Evolutionary conservation across 2,888 invertebrate genomes (phyloP), one percentile per base, ranked within the genome.

Genomic region (Pocota personata): DNA sequence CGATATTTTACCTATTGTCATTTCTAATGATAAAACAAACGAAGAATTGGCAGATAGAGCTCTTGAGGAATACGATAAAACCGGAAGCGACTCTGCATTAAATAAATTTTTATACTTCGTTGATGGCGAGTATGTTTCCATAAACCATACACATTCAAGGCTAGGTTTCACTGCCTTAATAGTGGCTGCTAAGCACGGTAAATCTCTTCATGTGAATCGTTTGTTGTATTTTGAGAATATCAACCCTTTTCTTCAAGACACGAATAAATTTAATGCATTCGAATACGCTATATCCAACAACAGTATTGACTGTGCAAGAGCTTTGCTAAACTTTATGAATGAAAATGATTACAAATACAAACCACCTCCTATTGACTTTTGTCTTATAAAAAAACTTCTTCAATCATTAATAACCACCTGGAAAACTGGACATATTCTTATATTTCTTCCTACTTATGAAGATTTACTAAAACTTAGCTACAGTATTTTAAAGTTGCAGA

Each of bases 391-490:
- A 1, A 83, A 80, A 69, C 55, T 84, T 30, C 57, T 86, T 19
- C 57, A 76, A 16, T 37, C 71, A 24, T 62, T 87, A n/a, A 62
- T 67, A 6, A 52, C 55, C 10, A 19, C 21, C 10, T 78, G 58
- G 73, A 92, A 93, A 0, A 93, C 94, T 69, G 97, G 97, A 19
- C 95, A 97, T 50, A 95, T 98, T 73, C 93, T 98, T 12, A 93
- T 98, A 0, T 98, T 98, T 92, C 93, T 98, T 14, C 97, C 98
- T 0, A 97, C 98, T 0, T 98, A 97, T 91, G 98, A 98, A 89
- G 98, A 98, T 73, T 97, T 98, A 79, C 95, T 97, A 6, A 94
- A 94, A 0, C 92, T 97, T 72, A 93, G 96, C 75, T 96, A 97
- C 69, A 91, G 93, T 75, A 94, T 96, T 7, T 58, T 89, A 3